Base-by-base conservation (phyloP, 2,888 invertebrate genomes). In the Coenonympha glycerion region DNA sequence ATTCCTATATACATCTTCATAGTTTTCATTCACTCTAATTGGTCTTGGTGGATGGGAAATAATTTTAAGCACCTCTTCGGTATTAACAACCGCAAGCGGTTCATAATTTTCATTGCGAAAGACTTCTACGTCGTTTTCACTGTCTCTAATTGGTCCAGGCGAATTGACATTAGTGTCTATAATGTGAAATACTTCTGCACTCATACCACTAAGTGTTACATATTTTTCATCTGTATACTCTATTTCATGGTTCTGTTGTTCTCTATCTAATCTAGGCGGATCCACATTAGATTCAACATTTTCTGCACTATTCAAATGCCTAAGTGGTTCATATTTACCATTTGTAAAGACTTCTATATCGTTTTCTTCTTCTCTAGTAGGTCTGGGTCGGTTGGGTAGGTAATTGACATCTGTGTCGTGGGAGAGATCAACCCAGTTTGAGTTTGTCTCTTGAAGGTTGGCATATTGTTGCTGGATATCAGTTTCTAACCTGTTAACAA, bases 331-430 rank as follows among this genome's bases (percentile, higher is more conserved):
- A 42, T 71, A 79, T 60, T 63, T 70, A 31, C 73, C 59, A 6
- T 73, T 63, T 3, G 63, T 40, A 1, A 70, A 39, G 1, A 80
- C 63, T 65, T 83, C 79, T 21, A 82, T 66, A 33, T 83, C 73
- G 6, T 70, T 62, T 2, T 55, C 60, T 52, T 79, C 73, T 15
- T 73, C 65, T 52, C 68, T 64, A 0, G 71, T 68, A 0, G 73
- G 67, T 59, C 65, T 67, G 8, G 66, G 57, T 2, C 53, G 57
- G 19, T 64, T 71, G 2, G 69, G 63, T 1, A 76, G 60, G 49
- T 75, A 69, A 65, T 87, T 87, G 0, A 87, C 71, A 52, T 82
- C 79, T 0, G 64, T 83, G 37, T 87, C 87, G 47, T 77, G 80
- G 0, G 83, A 72, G 0, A 87, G 64, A 55, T 87, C 86, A 5